Evolutionary conservation across 2,113 vertebrate genomes (phyloP).

Genomic region (Hippocampus guttulatus): DNA sequence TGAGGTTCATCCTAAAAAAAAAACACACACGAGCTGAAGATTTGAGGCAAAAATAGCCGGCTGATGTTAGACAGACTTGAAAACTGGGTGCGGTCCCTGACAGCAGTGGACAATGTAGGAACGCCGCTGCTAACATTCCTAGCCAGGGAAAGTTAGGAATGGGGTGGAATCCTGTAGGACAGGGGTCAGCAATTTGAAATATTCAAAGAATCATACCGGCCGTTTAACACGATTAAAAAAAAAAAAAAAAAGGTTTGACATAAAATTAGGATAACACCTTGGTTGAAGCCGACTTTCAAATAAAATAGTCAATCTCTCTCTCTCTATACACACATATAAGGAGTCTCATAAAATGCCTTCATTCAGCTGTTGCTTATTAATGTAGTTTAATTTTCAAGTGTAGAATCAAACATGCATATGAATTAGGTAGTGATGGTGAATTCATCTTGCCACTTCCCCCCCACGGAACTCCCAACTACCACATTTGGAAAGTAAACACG

Average conservation of each 20-base stretch:
- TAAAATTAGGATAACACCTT: too few relatives aligned
- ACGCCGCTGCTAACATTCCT: constrained; percentile 21
- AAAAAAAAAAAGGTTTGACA: too few relatives aligned
- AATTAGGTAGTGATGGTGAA: not conserved
- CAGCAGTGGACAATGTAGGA: constrained; percentile 14
- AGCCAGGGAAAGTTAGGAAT: not conserved
- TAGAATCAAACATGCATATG: too few relatives aligned
- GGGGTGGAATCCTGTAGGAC: not conserved
- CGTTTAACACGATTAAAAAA: too few relatives aligned
- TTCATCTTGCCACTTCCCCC: not conserved
- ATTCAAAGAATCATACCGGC: too few relatives aligned
- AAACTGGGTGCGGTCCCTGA: constrained; percentile 13
- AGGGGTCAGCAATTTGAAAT: too few relatives aligned
- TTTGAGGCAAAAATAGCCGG: not conserved
- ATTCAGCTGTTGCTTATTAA: too few relatives aligned
- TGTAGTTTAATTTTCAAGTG: too few relatives aligned
- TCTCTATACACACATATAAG: too few relatives aligned
- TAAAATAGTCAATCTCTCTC: too few relatives aligned
- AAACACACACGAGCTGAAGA: not conserved
- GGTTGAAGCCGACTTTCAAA: too few relatives aligned
- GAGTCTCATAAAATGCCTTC: too few relatives aligned
- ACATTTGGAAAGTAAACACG: not conserved
- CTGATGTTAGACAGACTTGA: not conserved
- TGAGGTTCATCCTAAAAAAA: not conserved
- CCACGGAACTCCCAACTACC: not conserved